Conservation (phyloP, 1,140 invertebrate genomes). For the Drosophila sulfurigaster region DNA sequence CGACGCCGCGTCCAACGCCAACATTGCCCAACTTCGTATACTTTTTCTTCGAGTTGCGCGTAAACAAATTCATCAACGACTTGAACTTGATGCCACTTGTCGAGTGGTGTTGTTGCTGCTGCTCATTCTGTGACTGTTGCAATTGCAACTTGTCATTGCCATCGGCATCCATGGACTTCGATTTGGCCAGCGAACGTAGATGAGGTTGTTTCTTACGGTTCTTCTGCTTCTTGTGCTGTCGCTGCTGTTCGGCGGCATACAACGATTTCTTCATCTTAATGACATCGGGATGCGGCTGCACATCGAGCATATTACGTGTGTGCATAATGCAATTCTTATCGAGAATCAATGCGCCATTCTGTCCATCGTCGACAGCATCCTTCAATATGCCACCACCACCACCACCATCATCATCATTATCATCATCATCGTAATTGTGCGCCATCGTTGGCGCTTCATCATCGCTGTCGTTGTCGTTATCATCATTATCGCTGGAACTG, state of each 20-base stretch:
- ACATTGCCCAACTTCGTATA: slow-evolving; percentile 65
- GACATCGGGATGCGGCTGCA: slow-evolving; percentile 78
- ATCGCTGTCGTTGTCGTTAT: slow-evolving; percentile 10
- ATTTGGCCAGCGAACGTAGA: slow-evolving; percentile 60
- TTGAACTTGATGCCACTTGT: slow-evolving; percentile 58
- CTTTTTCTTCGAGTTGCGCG: slow-evolving; percentile 68
- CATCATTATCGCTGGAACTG: slow-evolving; percentile 47
- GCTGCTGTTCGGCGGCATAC: slow-evolving; percentile 55
- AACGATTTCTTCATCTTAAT: slow-evolving; percentile 73
- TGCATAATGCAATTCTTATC: slow-evolving; percentile 65
- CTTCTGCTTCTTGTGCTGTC: slow-evolving; percentile 57
- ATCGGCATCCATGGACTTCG: slow-evolving; percentile 59
- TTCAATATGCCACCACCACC: not conserved
- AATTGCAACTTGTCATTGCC: slow-evolving; percentile 2
- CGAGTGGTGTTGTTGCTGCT: slow-evolving; percentile 49
- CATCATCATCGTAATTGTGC: slow-evolving; percentile 28
- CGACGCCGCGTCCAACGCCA: not conserved
- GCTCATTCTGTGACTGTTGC: not conserved
- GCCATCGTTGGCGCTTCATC: slow-evolving; percentile 10
- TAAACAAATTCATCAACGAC: slow-evolving; percentile 64
- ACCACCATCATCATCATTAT: slow-evolving; percentile 8
- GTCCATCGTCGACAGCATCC: not conserved
- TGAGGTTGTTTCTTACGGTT: slow-evolving; percentile 44
- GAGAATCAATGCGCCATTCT: slow-evolving; percentile 44
- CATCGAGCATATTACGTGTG: slow-evolving; percentile 70